Evolutionary conservation across 2,888 invertebrate species (phyloP), one percentile per base, ranked within the genome.

Genomic region (Aelia acuminata): DNA sequence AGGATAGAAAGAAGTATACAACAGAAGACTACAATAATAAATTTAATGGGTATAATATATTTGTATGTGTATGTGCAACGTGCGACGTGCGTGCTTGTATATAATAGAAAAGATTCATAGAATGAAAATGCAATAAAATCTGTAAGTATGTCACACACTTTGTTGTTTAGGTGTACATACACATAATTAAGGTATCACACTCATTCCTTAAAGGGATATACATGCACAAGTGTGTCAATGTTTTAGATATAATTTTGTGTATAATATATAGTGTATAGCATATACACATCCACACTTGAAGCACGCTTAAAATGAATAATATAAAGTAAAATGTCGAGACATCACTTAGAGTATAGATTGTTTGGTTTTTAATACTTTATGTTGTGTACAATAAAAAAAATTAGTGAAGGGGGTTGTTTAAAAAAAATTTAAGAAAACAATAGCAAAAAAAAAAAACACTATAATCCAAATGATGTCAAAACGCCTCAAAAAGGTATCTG

Each of bases 401-500:
- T 31, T 7, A 18, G 26, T 31, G 31, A 57, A 63, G 5, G 63
- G 57, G 31, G 31, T 31, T 63, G 26, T 3, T 63, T 63, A 18
- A 31, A 31, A 80, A 80, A 80, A 80, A 80, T 11, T n/a, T 39
- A 80, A 80, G 13, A 22, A 80, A 80, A 85, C n/a, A 63, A 49
- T 39, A 70, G 84, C 50, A 88, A 49, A 49, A 85, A 85, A 88
- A 84, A 89, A 90, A 89, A 87, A 88, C 89, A 88, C 89, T 89
- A 89, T 89, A 89, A 89, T 89, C 89, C 89, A 89, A 89, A 90
- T 89, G 90, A 89, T 89, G 90, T 90, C 88, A 90, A 89, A 90
- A 89, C 90, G 88, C 90, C 90, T 89, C 89, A 90, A 90, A 89
- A 89, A 88, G 86, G 48, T 75, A 85, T 88, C 84, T 84, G 70